phyloP scores from a whole-genome alignment of 35 echinoderm and acorn worm species.

The Ophioderma brevispina region DNA sequence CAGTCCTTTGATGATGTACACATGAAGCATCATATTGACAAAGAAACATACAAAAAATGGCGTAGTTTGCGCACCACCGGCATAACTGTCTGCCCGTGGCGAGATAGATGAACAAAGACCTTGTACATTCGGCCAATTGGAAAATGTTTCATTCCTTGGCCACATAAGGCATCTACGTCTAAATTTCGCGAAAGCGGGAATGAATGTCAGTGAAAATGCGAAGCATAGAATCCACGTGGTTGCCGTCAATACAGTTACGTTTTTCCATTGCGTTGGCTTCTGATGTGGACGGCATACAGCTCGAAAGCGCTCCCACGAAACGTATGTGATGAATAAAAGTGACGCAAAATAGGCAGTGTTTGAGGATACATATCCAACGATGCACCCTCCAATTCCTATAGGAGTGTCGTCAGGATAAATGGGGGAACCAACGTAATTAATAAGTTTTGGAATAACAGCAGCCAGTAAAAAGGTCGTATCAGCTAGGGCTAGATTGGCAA shows the following conservation, averaged over 20 bases:
- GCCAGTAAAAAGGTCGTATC: constrained; percentile 52
- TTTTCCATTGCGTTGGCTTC: background rate
- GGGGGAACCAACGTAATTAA: constrained; percentile 38
- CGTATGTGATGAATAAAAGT: constrained; percentile 37
- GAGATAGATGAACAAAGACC: background rate
- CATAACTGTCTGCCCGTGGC: background rate
- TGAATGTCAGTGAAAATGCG: background rate
- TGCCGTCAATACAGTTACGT: background rate
- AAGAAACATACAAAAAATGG: background rate
- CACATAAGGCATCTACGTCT: background rate
- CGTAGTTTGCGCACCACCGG: background rate
- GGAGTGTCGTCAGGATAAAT: too few relatives aligned
- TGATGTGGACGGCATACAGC: too few relatives aligned
- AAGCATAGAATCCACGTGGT: background rate
- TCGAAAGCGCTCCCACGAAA: constrained; percentile 53
- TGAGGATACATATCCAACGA: constrained; percentile 30
- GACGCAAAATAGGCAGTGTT: constrained; percentile 49
- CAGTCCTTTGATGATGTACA: too few relatives aligned
- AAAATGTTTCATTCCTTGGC: background rate
- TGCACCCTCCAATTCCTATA: constrained; percentile 49
- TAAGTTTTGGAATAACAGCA: constrained; percentile 38
- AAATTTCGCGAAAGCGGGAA: background rate
- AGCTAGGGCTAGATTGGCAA: constrained; percentile 61
- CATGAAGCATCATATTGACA: background rate
- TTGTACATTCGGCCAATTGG: background rate